Conservation (phyloP, 2,113 vertebrate genomes). For the Bufo gargarizans region DNA sequence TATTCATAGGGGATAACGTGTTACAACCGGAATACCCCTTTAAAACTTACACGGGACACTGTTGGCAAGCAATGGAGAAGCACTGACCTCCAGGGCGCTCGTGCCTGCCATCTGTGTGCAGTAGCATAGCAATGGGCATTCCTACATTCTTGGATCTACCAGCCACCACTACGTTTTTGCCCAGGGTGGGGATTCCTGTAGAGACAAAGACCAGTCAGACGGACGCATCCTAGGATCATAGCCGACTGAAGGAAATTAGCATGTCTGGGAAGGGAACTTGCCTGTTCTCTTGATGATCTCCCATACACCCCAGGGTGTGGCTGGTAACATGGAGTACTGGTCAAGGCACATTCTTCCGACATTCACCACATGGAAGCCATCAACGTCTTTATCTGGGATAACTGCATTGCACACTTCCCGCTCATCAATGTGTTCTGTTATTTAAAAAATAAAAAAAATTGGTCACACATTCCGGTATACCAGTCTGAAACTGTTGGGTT, state of each 20-base stretch:
- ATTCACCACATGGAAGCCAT: slow-evolving; percentile 94
- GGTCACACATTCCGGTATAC: neutral
- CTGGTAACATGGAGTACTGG: slow-evolving; percentile 92
- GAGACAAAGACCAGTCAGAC: neutral
- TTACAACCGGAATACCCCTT: no score
- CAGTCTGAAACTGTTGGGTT: neutral
- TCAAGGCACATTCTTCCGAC: slow-evolving; percentile 95
- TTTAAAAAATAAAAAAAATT: neutral
- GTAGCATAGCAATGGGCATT: slow-evolving; percentile 97
- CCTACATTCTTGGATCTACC: slow-evolving; percentile 97
- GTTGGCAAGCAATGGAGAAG: neutral
- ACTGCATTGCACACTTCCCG: slow-evolving; percentile 91
- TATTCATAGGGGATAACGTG: no score
- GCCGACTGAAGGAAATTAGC: neutral
- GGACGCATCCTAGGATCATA: neutral
- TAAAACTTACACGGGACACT: no score
- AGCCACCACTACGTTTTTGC: slow-evolving; percentile 94
- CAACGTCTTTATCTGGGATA: slow-evolving; percentile 90
- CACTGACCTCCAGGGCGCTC: slow-evolving; percentile 90
- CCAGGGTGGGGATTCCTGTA: slow-evolving; percentile 90
- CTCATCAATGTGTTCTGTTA: slow-evolving; percentile 89
- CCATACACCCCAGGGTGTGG: slow-evolving; percentile 94
- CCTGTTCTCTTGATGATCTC: slow-evolving; percentile 96
- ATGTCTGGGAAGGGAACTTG: slow-evolving; percentile 60
- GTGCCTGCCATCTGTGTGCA: slow-evolving; percentile 90